Base-by-base conservation (phyloP, 2,797 vertebrate genomes). In the Semotilus atromaculatus region DNA sequence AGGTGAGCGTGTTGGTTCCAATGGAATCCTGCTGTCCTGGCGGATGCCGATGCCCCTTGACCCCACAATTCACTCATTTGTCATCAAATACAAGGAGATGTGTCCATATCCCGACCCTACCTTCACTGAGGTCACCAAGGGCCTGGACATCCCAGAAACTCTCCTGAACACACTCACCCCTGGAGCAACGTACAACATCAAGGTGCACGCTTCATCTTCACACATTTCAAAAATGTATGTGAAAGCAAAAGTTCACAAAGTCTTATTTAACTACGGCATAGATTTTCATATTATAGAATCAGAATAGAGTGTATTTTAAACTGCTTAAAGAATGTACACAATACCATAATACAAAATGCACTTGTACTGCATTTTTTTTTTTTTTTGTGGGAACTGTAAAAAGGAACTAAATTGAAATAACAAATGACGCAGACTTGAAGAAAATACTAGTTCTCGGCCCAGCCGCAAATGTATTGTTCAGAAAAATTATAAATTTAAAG, bases 21-120 rank as follows among this genome's bases (percentile, higher is more conserved):
- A 96, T 87, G 98, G 97, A 78, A 98, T 99, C 90, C 94, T 99
- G 66, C 94, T 99, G 0, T 96, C 97, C 14, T 99, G 98, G 98
- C 93, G 90, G 43, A 94, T 94, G 4, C 95, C 96, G 3, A 23
- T 88, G 2, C 95, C 96, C 3, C 40, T 89, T 60, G 92, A 95
- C 88, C 89, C 92, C 34, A 94, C 92, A 79, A 95, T 98, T 88
- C 77, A 96, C 2, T 96, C 92, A 55, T 99, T 98, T 48, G 75
- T 95, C 85, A 96, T 99, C 89, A 97, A 97, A 94, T 99, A 98
- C 89, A 98, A 97, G 89, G 97, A 99, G 88, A 96, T 99, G 86
- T 99, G 98, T 88, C 98, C 98, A 0, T 98, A 97, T 89, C 95
- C 96, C 4, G 96, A 98, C 88, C 75, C 94, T 40, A 64, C 53